Conservation (phyloP, 2,113 vertebrate species). For the Sinocyclocheilus anophthalmus region DNA sequence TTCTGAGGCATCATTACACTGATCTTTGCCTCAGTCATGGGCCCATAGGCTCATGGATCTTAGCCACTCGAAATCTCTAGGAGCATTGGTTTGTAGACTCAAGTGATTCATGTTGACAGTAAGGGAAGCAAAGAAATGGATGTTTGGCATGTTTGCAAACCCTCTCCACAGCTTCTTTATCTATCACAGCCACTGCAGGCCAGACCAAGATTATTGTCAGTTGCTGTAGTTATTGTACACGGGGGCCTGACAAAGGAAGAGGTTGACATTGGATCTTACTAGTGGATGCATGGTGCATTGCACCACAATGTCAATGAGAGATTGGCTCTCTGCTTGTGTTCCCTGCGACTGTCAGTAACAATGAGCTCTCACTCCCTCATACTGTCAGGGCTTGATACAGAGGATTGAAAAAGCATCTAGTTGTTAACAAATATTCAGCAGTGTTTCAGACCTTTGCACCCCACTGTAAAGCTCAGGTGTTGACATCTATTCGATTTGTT, state of each 20-base stretch:
- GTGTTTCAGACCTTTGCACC: not conserved
- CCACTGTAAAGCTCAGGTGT: not conserved
- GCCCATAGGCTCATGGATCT: no score
- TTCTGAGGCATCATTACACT: no score
- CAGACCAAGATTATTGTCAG: constrained; percentile 7
- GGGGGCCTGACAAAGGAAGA: not conserved
- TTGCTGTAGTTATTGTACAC: constrained; percentile 27
- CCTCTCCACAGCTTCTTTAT: constrained; percentile 8
- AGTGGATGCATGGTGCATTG: constrained; percentile 18
- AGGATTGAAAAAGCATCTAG: not conserved
- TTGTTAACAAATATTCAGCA: not conserved
- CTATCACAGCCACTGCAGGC: not conserved
- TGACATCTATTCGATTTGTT: not conserved
- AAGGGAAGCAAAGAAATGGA: constrained; percentile 4
- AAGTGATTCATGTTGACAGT: constrained; percentile 29
- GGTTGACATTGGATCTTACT: not conserved
- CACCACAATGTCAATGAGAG: constrained; percentile 23
- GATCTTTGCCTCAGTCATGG: no score
- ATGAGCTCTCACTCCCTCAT: constrained; percentile 35
- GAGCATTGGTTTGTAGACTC: constrained; percentile 7
- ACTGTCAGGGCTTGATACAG: constrained; percentile 19
- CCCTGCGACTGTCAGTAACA: constrained; percentile 29
- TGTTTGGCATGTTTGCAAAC: not conserved
- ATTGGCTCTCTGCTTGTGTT: constrained; percentile 38
- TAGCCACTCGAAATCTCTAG: not conserved